A percentile compares a stretch with the other conserved stretches of the same genome.
phyloP scores from a whole-genome alignment of 2,797 vertebrate genomes.

The Scleropages formosus region DNA sequence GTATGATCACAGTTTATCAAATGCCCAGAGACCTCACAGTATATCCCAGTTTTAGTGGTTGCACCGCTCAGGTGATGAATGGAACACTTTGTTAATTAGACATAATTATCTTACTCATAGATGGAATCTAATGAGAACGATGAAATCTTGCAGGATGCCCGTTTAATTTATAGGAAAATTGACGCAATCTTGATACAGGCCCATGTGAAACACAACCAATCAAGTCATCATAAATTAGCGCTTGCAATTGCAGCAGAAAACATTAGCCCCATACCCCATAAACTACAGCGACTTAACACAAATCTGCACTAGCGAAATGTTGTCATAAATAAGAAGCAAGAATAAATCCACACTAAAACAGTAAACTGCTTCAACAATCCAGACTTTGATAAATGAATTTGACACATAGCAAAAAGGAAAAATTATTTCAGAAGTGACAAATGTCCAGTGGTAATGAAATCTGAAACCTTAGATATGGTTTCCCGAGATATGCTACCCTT shows the following conservation, averaged over 20 bases:
- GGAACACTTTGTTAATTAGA: slow-evolving; percentile 29
- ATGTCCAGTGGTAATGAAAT: slow-evolving; percentile 78
- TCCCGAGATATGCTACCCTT: neutral
- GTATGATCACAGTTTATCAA: slow-evolving; percentile 37
- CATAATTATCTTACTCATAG: slow-evolving; percentile 23
- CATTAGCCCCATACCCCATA: slow-evolving; percentile 36
- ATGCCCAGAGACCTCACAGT: neutral
- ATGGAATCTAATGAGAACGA: slow-evolving; percentile 15
- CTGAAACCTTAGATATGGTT: slow-evolving; percentile 64
- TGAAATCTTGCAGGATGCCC: neutral
- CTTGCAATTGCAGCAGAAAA: slow-evolving; percentile 47
- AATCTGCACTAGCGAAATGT: slow-evolving; percentile 64
- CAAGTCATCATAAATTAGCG: slow-evolving; percentile 47
- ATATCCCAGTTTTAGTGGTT: slow-evolving; percentile 9
- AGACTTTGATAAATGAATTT: slow-evolving; percentile 79
- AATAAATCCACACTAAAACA: slow-evolving; percentile 63
- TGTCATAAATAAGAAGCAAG: slow-evolving; percentile 71
- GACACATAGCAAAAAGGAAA: slow-evolving; percentile 68
- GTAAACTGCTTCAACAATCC: slow-evolving; percentile 64
- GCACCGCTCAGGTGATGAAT: slow-evolving; percentile 16
- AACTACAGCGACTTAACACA: slow-evolving; percentile 58
- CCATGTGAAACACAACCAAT: neutral
- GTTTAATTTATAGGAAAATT: slow-evolving; percentile 20
- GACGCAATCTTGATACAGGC: slow-evolving; percentile 11
- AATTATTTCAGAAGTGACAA: slow-evolving; percentile 85